These are phyloP conservation scores for Tetrax tetrax DNA, from an alignment of 2,113 vertebrate species.

Conservation along the genomic window DNA sequence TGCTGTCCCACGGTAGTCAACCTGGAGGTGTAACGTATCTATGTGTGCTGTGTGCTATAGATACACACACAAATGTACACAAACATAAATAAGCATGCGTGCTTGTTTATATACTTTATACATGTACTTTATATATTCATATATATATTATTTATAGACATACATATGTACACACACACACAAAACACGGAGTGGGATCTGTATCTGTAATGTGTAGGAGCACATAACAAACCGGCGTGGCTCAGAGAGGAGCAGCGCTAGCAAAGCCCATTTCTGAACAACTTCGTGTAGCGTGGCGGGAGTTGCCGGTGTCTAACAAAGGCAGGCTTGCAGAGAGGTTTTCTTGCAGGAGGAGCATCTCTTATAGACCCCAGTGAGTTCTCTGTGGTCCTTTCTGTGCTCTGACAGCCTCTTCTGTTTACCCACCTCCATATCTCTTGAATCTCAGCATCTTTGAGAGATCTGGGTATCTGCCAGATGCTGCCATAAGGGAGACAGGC, in stretches of 20 bases:
- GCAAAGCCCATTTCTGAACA: neutral
- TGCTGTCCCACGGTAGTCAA: accelerated
- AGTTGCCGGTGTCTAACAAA: neutral
- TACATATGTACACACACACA: neutral
- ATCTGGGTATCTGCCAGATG: neutral
- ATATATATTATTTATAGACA: neutral
- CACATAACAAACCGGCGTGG: neutral
- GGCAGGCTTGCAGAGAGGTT: neutral
- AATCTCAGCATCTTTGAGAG: neutral
- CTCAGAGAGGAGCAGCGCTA: neutral
- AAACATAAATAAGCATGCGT: neutral
- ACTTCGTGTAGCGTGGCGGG: accelerated
- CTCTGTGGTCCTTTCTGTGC: neutral
- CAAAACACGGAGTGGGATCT: accelerated
- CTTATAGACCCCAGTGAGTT: neutral
- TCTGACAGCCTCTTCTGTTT: neutral
- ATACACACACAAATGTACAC: accelerated
- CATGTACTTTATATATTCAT: neutral
- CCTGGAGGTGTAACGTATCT: accelerated
- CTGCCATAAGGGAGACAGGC: neutral
- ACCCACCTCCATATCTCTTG: neutral
- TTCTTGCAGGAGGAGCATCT: neutral
- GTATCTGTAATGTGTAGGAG: accelerated
- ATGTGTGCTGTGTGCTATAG: neutral
- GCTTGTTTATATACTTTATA: accelerated